Evolutionary conservation across 2,888 invertebrate genomes (phyloP), one percentile per base, ranked within the genome.

Genomic region (Leptopilina myrica): DNA sequence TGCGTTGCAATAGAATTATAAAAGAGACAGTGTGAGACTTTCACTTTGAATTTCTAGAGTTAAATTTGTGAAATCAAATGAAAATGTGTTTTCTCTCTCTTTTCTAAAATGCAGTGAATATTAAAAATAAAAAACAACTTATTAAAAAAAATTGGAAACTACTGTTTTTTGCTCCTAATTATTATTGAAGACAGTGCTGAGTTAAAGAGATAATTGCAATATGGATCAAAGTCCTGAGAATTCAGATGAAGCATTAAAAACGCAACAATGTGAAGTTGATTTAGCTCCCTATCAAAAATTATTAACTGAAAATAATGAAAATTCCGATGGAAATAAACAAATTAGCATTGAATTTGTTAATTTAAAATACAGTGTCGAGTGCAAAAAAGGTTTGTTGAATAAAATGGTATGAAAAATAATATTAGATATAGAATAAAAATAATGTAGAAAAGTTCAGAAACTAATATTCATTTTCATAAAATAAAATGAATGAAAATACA

Each of bases 281-380:
- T 56, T 73, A 11, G 73, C 53, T 7, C 56, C 56, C 9, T 73
- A 73, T 73, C 33, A 73, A 49, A 73, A 53, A 56, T 56, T 73
- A 73, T 40, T 73, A 14, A 5, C 33, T 56, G 53, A 15, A 40
- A 56, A 56, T 2, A 46, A 43, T 5, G 53, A 33, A 56, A 1
- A 8, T 56, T 20, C 5, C 8, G 33, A 40, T 33, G 14, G 8
- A 40, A 73, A 14, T 3, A 26, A 3, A 26, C 56, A 65, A 64
- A 12, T 43, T 65, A 65, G 15, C 20, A 75, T 78, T 33, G 75
- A 78, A 53, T 75, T 78, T 65, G 40, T 15, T 9, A 64, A 78
- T 20, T 26, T 78, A 46, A 33, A 40, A 15, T 78, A 75, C 5
- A 75, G 46, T 5, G 73, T 78, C 40, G 49, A 49, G 6, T 64